phyloP scores from a whole-genome alignment of 2,113 vertebrate genomes.

The Podiceps cristatus region DNA sequence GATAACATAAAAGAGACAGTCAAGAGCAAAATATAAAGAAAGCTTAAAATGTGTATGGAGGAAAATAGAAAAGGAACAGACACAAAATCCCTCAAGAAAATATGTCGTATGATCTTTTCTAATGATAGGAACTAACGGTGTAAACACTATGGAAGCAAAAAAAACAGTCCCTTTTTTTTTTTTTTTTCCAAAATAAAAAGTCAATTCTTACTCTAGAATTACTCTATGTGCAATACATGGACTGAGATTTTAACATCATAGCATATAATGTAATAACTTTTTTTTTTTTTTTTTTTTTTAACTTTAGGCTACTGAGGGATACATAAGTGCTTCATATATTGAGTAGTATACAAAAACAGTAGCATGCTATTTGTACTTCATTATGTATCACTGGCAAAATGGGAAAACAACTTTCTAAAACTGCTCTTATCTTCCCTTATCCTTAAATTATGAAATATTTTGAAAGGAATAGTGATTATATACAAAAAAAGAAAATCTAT shows the following conservation, averaged over 20 bases:
- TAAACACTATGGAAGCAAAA: neutral
- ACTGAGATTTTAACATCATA: neutral
- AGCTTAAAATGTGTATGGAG: neutral
- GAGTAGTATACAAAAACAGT: neutral
- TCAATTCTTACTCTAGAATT: neutral
- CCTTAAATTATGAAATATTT: neutral
- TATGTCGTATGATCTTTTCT: rapidly evolving
- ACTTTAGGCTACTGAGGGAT: neutral
- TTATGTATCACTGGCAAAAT: neutral
- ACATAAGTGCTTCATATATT: neutral
- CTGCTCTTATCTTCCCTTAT: neutral
- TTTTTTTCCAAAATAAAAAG: neutral
- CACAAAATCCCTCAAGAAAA: neutral
- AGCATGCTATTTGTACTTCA: neutral
- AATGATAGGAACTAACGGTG: neutral
- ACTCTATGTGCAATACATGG: neutral
- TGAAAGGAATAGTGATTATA: neutral
- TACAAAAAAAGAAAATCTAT: neutral
- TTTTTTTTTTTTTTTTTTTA: neutral
- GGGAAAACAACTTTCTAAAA: neutral
- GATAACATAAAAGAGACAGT: neutral
- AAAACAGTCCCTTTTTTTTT: too few relatives aligned
- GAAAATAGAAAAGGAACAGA: neutral
- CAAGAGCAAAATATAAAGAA: neutral
- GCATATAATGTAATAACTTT: neutral